Evolutionary conservation across 2,113 vertebrate species (phyloP), one percentile per base, ranked within the genome.

Genomic region (Puffinus mauretanicus): DNA sequence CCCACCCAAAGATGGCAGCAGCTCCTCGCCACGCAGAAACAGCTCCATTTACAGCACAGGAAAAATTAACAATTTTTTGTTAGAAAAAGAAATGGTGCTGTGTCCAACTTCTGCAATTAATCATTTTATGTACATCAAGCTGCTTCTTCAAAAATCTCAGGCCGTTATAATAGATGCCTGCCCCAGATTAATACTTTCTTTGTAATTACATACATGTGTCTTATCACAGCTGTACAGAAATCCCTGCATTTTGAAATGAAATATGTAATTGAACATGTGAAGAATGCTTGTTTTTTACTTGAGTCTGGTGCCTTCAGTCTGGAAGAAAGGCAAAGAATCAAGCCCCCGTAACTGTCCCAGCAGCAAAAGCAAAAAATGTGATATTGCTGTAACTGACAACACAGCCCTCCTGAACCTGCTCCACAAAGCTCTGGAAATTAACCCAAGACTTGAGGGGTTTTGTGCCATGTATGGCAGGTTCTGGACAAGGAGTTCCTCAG

Each of bases 131-230:
- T 22, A 6, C 18, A 25, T 1, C 7, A n/a, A 27, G 19, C 11
- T 20, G 32, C 36, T 62, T 17, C 40, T 64, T 25, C 24, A 49
- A 42, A 24, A 17, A 24, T 4, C 25, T 51, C 44, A 13, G 27
- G 8, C 29, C 7, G 0, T 15, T 18, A 4, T 0, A 14, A 9
- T 0, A 62, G 16, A 29, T 6, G 7, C 42, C 27, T 21, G 10
- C 25, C 34, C 3, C 40, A 32, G 29, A 10, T 4, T 2, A 34
- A 18, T 1, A 18, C 42, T n/a, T 16, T 2, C 0, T 15, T 13
- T 47, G 11, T 32, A 30, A n/a, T 25, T 6, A 36, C 38, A 18
- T 2, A 10, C 25, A 1, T 5, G 1, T 5, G 8, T n/a, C 36
- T 27, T 30, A 21, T 5, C 22, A 5, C 81, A 29, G 49, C 55